phyloP scores from a whole-genome alignment of 2,113 vertebrate genomes.

The Gallinago jamesoni region DNA sequence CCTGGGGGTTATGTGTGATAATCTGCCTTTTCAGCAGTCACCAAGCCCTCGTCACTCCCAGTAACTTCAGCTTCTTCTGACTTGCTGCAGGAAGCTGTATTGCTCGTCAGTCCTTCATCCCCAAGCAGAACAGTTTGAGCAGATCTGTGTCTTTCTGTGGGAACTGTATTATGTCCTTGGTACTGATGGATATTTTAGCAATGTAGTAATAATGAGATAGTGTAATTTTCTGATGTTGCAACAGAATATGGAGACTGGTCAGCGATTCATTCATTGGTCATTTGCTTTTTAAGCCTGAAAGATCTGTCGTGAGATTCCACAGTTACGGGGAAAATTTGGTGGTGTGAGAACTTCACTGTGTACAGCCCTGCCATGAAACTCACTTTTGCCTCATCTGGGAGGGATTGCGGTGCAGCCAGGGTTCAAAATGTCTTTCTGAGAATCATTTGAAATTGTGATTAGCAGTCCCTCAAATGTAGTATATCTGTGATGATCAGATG shows the following conservation, averaged over 20 bases:
- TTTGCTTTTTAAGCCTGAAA: not conserved
- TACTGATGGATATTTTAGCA: not conserved
- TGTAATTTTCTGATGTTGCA: not conserved
- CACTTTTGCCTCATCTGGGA: not conserved
- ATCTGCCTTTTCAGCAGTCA: not conserved
- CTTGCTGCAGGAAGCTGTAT: not conserved
- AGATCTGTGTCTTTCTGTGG: not conserved
- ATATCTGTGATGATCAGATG: not conserved
- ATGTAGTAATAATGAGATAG: not conserved
- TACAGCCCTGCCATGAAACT: not conserved
- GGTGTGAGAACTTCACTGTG: not conserved
- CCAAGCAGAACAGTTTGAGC: not conserved
- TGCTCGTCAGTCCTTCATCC: not conserved
- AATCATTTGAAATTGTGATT: not conserved
- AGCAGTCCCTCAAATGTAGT: not conserved
- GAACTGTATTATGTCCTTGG: not conserved
- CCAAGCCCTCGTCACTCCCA: accelerated
- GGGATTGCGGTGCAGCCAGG: not conserved
- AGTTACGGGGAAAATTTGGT: accelerated
- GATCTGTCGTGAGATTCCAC: not conserved
- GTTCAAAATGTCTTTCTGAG: not conserved
- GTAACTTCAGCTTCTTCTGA: accelerated
- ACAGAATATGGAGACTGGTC: accelerated
- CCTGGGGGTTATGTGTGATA: accelerated
- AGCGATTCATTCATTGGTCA: not conserved